A percentile compares a stretch with the other conserved stretches of the same genome.
phyloP scores from a whole-genome alignment of 2,113 vertebrate species.

The Acanthochromis polyacanthus region DNA sequence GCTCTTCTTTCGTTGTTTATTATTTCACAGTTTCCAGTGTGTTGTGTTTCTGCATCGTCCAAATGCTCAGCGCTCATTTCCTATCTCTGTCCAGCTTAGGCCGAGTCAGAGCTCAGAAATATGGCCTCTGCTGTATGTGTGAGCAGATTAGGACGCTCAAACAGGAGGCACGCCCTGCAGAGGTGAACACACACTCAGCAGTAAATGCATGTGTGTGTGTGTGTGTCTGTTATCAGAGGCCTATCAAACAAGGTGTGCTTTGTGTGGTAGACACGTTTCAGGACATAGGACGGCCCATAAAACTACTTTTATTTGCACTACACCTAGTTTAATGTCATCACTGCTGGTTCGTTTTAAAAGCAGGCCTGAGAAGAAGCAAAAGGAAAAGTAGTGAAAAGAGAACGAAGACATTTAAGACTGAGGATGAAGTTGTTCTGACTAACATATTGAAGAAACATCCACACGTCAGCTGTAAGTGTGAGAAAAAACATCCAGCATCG shows the following conservation, averaged over 20 bases:
- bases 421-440: not conserved
- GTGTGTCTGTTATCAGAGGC: conserved; percentile 43
- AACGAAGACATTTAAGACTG: not conserved
- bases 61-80: conserved; percentile 4
- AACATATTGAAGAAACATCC: too few relatives aligned
- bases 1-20: not conserved
- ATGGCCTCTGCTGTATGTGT: conserved; percentile 1
- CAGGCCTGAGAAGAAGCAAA: not conserved
- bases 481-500: not conserved
- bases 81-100: conserved; percentile 3
- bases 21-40: not conserved
- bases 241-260: conserved; percentile 70
- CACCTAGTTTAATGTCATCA: not conserved
- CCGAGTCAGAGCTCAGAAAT: not conserved
- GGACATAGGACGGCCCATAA: conserved; percentile 61
- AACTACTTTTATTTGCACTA: conserved; percentile 1
- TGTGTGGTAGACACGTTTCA: conserved; percentile 41
- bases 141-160: conserved; percentile 26
- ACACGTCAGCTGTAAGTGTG: not conserved
- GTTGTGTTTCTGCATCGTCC: not conserved
- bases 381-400: not conserved
- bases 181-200: conserved; percentile 52
- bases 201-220: not conserved
- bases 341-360: not conserved
- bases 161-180: conserved; percentile 65